Conservation (phyloP, 2,113 vertebrate species). For the Phylloscopus trochilus region DNA sequence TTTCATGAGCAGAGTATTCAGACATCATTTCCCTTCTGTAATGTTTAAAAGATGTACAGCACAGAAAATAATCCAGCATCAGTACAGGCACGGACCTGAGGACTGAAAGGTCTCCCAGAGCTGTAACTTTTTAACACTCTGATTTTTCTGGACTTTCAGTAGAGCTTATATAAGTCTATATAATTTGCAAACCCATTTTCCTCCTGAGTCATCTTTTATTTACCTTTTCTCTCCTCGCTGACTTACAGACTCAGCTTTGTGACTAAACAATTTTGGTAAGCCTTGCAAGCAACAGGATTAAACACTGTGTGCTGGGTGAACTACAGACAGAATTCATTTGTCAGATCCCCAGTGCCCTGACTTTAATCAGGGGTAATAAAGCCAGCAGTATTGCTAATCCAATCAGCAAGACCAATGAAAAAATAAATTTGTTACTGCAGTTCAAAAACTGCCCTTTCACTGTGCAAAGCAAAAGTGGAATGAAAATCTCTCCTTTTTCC, state of each 20-base stretch:
- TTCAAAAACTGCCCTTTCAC: constrained; percentile 23
- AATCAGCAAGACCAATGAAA: constrained; percentile 56
- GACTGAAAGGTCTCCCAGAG: not conserved
- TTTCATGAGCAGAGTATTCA: not conserved
- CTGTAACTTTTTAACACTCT: not conserved
- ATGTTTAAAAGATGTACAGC: not conserved
- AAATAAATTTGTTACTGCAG: constrained; percentile 55
- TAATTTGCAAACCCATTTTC: constrained; percentile 36
- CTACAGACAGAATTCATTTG: constrained; percentile 58
- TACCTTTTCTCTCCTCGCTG: not conserved
- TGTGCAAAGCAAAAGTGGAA: constrained; percentile 31
- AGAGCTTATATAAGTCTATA: not conserved
- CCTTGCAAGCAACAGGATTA: constrained; percentile 59
- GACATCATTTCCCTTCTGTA: not conserved
- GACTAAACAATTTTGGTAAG: constrained; percentile 54
- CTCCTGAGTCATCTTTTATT: constrained; percentile 40
- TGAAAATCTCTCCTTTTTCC: not conserved
- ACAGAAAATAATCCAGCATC: not conserved
- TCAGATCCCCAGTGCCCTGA: constrained; percentile 44
- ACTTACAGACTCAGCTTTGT: constrained; percentile 34
- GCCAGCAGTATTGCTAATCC: constrained; percentile 57
- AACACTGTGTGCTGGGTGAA: constrained; percentile 16
- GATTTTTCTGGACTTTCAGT: not conserved
- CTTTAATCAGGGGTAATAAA: constrained; percentile 62
- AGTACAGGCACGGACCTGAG: not conserved